Base-by-base conservation (phyloP, 2,797 vertebrate genomes). In the Borostomias antarcticus region DNA sequence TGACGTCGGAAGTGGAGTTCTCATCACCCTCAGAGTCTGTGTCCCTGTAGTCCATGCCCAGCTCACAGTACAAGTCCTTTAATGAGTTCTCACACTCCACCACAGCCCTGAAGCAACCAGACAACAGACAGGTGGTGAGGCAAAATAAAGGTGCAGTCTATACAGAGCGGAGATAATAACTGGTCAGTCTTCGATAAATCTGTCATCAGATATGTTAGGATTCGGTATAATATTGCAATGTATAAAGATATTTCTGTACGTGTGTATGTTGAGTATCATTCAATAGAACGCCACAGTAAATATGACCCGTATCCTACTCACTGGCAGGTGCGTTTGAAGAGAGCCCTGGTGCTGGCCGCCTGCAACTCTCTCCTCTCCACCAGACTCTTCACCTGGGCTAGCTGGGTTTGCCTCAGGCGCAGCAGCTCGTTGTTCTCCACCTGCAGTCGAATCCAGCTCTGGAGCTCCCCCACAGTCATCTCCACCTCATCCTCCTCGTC, bases 391-490 rank as follows among this genome's bases (percentile, higher is more conserved):
- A 92, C 61, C 54, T 29, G 4, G 0, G 51, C 66, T 43, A 83
- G 66, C 33, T 79, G 80, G 2, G 68, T 17, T 23, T 75, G 81
- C 63, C 79, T 68, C 1, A 47, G 2, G 32, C 75, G 4, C 2
- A 80, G 11, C 62, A 71, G 33, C 9, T 40, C 2, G 0, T 63
- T 75, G 33, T 72, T 62, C 19, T 78, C 53, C 1, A 90, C 72
- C 53, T 66, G 37, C 3, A 62, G 32, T 48, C 58, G 60, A 69
- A 92, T 83, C 83, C 73, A 87, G n/a, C 15, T 45, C 28, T 64
- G 77, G 10, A 92, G 69, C 60, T 89, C 86, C 1, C 75, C 72
- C 48, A 35, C 54, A 56, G 56, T 85, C 73, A 84, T 65, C 58
- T 77, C 83, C 0, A 80, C 62, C 15, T 78, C 77, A 29, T 86